A percentile compares a stretch with the other conserved stretches of the same genome.
These are phyloP conservation scores for Coelopa pilipes DNA, from an alignment of 2,888 invertebrate species.

Conservation along the genomic window DNA sequence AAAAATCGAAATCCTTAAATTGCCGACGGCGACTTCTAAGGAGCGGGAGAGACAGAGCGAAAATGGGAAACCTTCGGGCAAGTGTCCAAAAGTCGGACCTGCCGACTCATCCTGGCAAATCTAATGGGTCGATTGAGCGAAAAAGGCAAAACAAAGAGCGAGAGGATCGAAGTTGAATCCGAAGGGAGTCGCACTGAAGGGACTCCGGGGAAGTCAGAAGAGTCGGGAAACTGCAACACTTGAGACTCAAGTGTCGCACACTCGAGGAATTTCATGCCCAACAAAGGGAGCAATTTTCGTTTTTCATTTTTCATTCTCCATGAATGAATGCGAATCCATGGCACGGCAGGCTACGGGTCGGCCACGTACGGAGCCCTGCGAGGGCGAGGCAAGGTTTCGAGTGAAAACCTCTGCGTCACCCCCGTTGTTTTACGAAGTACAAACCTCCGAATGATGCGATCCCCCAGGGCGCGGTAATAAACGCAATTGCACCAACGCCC, in stretches of 20 bases:
- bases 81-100: neutral
- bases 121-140: slow-evolving; percentile 30
- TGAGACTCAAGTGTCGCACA: slow-evolving; percentile 29
- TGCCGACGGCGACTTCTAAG: slow-evolving; percentile 8
- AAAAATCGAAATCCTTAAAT: slow-evolving; percentile 30
- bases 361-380: too few relatives aligned
- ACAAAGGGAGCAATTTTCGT: neutral
- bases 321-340: too few relatives aligned
- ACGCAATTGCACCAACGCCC: slow-evolving; percentile 62
- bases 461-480: slow-evolving; percentile 58
- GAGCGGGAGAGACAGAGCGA: neutral
- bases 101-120: slow-evolving; percentile 28
- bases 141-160: slow-evolving; percentile 20
- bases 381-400: too few relatives aligned
- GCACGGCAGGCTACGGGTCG: too few relatives aligned
- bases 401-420: neutral
- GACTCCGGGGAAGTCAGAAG: neutral
- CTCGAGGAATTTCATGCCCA: neutral
- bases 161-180: too few relatives aligned
- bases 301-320: too few relatives aligned
- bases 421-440: slow-evolving; percentile 21
- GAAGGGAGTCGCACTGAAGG: too few relatives aligned
- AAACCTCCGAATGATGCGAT: slow-evolving; percentile 46
- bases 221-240: slow-evolving; percentile 24
- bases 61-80: neutral